Evolutionary conservation across 2,888 invertebrate genomes (phyloP).

Genomic region (Meteorus colon): DNA sequence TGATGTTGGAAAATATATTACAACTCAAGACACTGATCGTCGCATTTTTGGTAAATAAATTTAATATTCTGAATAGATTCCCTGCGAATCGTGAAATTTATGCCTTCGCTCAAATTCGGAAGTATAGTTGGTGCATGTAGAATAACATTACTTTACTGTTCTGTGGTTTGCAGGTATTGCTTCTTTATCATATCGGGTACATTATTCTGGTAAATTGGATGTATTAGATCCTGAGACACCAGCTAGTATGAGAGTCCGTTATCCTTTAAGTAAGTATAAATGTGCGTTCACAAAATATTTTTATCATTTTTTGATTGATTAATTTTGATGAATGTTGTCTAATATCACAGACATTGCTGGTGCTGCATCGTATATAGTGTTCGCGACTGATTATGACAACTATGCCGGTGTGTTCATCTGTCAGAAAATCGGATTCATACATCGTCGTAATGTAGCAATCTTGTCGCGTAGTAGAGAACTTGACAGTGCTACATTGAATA

Average conservation of each 20-base stretch:
- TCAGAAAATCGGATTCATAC: conserved; percentile 83
- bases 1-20: conserved; percentile 80
- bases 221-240: conserved; percentile 80
- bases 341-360: conserved; percentile 80
- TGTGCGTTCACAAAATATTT: background rate
- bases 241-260: conserved; percentile 83
- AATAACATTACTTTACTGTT: background rate
- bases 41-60: conserved; percentile 64
- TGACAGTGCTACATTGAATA: conserved; percentile 82
- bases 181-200: conserved; percentile 85
- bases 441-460: conserved; percentile 86
- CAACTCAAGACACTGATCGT: conserved; percentile 85
- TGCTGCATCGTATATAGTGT: conserved; percentile 82
- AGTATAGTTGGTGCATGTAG: background rate
- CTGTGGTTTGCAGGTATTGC: conserved; percentile 76
- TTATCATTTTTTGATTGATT: conserved; percentile 10
- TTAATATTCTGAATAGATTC: background rate
- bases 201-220: conserved; percentile 82
- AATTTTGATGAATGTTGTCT: background rate
- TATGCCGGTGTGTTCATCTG: conserved; percentile 88
- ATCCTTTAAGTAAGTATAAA: conserved; percentile 83
- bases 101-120: too few species aligned
- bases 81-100: too few species aligned
- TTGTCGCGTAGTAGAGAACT: conserved; percentile 83
- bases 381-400: conserved; percentile 83